Evolutionary conservation across 2,113 vertebrate genomes (phyloP).

Genomic region (Dinomys branickii): DNA sequence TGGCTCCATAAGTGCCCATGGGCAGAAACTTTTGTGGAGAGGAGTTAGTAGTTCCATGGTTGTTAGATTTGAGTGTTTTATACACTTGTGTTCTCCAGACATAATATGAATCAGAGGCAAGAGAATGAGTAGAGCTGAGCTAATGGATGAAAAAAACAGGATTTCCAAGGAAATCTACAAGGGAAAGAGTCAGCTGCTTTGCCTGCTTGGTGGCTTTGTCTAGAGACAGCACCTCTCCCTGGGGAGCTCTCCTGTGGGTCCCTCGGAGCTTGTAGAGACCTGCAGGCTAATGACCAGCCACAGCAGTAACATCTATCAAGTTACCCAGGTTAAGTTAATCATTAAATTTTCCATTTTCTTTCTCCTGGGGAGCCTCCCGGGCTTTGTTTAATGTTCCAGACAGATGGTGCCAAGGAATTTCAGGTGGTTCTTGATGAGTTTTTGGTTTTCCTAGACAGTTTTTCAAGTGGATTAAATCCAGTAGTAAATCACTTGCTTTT

Average conservation of each 20-base stretch:
- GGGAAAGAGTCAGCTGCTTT: background rate
- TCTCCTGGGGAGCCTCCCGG: constrained; percentile 66
- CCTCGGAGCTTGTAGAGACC: background rate
- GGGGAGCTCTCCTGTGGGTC: background rate
- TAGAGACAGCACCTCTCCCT: background rate
- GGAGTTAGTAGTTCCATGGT: too few species aligned
- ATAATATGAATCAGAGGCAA: background rate
- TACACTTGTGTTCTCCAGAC: background rate
- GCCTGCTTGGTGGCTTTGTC: accelerated
- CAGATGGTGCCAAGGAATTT: constrained; percentile 84
- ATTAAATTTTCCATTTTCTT: constrained; percentile 79
- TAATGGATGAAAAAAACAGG: background rate
- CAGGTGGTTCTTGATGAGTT: constrained; percentile 81
- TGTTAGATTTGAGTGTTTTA: background rate
- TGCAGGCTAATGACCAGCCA: constrained; percentile 58
- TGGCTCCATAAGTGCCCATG: too few species aligned
- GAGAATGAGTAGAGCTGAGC: too few species aligned
- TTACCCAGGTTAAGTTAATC: constrained; percentile 80
- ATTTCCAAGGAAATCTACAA: background rate
- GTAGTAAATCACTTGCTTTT: constrained; percentile 78
- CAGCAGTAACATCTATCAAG: constrained; percentile 73
- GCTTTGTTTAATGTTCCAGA: constrained; percentile 83
- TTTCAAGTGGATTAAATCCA: constrained; percentile 80
- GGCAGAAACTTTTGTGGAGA: background rate
- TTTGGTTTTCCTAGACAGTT: constrained; percentile 77